Evolutionary conservation across 2,797 vertebrate species (phyloP), one percentile per base, ranked within the genome.

Genomic region (Crypturellus tataupa): DNA sequence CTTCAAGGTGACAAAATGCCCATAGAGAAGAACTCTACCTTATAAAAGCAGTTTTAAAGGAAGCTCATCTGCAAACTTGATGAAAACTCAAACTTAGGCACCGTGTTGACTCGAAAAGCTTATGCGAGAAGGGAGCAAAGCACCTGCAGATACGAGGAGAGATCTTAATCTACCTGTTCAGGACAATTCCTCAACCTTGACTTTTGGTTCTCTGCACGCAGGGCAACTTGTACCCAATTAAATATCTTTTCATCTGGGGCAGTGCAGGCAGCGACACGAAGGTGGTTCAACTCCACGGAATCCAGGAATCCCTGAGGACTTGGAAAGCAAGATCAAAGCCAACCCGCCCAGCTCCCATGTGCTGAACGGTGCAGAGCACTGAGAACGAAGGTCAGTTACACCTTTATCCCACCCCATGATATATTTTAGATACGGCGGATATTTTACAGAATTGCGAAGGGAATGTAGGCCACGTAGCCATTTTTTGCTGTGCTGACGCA

Each of bases 241-340:
- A 90, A 63, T 2, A 23, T 37, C 62, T 68, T 83, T 90, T 91
- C 56, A 89, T 68, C 78, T 68, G 47, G 51, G 65, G 59, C 65
- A 75, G 42, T 1, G 5, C 60, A 93, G 84, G n/a, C 68, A 68
- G 59, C 49, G 67, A 21, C 31, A 51, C 91, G 20, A 58, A 60
- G 33, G 78, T n/a, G 58, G 71, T 55, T 71, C 46, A 69, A 89
- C 59, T 16, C 65, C 10, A 59, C 9, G 1, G 19, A 72, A 73
- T 24, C 81, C 87, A 70, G 60, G 53, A 33, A 67, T 18, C 56
- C 68, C 78, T 65, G 44, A 55, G 37, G 79, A 60, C 55, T 44
- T 49, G 85, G 70, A 88, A 69, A 72, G 53, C 78, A 35, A 90
- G 88, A 96, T 93, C 85, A 93, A 90, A 96, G 85, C 4, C 47